Evolutionary conservation across 2,888 invertebrate species (phyloP), one percentile per base, ranked within the genome.

Genomic region (Camponotus fellah): DNA sequence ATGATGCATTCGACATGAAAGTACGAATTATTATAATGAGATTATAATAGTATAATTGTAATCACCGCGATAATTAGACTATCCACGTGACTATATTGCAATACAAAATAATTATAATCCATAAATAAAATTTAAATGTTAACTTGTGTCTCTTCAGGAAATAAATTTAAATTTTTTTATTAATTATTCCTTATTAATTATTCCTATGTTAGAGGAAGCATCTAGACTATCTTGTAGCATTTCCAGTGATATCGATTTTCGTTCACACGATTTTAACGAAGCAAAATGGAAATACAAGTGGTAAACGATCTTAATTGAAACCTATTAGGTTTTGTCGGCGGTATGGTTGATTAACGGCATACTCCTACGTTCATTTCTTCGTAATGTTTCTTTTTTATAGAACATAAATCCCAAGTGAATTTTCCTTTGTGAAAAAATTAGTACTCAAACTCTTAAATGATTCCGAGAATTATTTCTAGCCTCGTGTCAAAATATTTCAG

Each of bases 271-370:
- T 81, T 77, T 85, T 85, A 86, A 89, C 85, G 82, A 82, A 82
- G 82, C 84, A 87, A 86, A 84, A 83, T 83, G 71, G 69, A 62
- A 26, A 62, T 79, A 12, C 17, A 60, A 66, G 60, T 77, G 75
- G 26, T 32, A 53, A 65, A 85, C 82, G 85, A 88, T 87, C 91
- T 92, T 91, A 92, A 92, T 92, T 91, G 91, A 92, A 92, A 86
- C 84, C 86, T 71, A 71, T 87, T 86, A 87, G 75, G 86, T 90
- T 91, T 87, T 88, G 85, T 85, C 83, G 80, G 86, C 86, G 82
- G 68, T 79, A 77, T 58, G 75, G 72, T 84, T 74, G 71, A 76
- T 83, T 69, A 85, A 76, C 80, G 83, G 46, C 84, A 86, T 76
- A 77, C 87, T 87, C 74, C 69, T 69, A 77, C 53, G 49, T 34